Base-by-base conservation (phyloP, 2,797 vertebrate genomes). In the Anabacerthia variegaticeps region DNA sequence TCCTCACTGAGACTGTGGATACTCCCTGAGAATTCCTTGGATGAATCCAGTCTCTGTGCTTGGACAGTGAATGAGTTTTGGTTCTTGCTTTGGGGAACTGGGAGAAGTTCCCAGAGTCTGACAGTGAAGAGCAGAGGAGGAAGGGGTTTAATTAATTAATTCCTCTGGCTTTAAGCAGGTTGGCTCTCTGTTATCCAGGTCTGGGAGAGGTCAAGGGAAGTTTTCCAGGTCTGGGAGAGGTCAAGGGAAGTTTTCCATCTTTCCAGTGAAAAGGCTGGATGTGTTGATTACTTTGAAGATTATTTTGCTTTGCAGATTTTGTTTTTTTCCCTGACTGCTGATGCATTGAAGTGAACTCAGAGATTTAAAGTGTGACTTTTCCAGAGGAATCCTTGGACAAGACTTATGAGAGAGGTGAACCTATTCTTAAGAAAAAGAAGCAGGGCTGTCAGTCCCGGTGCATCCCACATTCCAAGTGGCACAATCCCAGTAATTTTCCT, bases 41-140 rank as follows among this genome's bases (percentile, higher is more conserved):
- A 9, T 69, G 44, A 79, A 43, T 55, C 48, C 61, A 55, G 74
- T 14, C 89, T 85, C 54, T 48, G 76, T 8, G 75, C 61, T 2
- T 0, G 7, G 74, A 8, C 73, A 19, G 83, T 81, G 86, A 94
- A 80, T 77, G 87, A 78, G 39, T n/a, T 72, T 49, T 74, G 41
- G 46, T 67, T 41, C 54, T 61, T 67, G 28, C 81, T 89, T 66
- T 39, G 27, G 48, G 73, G 54, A 63, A 20, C 34, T 0, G 59
- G 72, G 72, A 87, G 79, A 73, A 61, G 71, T 89, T 89, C 74
- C 75, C 48, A 12, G 44, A 46, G 77, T 43, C 79, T 75, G 75
- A 85, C 75, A 92, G 72, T 2, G 0, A 79, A 68, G 51, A 85
- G 75, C 75, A 94, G 88, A 43, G 78, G 67, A 95, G 59, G 73